Evolutionary conservation across 1,140 invertebrate genomes (phyloP), one percentile per base, ranked within the genome.

Genomic region (Drosophila rufa): DNA sequence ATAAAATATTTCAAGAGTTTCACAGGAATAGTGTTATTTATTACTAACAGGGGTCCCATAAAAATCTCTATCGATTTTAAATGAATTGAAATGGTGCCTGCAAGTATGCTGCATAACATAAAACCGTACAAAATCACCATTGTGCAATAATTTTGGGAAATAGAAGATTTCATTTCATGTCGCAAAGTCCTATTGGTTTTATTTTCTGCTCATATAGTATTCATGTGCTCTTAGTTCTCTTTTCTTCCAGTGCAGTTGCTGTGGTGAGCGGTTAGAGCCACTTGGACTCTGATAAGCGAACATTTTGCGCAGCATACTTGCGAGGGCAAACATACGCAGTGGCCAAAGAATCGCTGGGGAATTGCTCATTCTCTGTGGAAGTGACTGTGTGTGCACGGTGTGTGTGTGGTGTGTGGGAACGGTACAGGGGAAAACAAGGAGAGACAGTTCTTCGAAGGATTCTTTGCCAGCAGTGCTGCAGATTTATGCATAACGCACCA

Each of bases 341-440:
- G 55, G 53, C 70, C 56, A 48, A 73, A 73, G 70, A 73, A 73
- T 73, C 60, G 68, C 69, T 59, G 43, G 70, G 46, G 51, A 73
- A 73, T 73, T 73, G 68, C 46, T 60, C 68, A 60, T 51, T 51
- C 70, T n/a, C 30, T 17, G 55, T 42, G 50, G 33, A n/a, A 64
- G 36, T 55, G 61, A 17, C 36, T 17, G 14, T 19, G 53, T 4
- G 33, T 38, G 33, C 36, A 12, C 4, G 36, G 17, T 30, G 47
- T 43, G 40, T 60, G 22, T 33, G 25, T 15, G 62, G 46, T 19
- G 47, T n/a, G 47, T 14, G 22, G n/a, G 8, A 36, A 36, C 9
- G 33, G 17, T 36, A 17, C 43, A 11, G 17, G 3, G 17, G 43
- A 45, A 43, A n/a, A 3, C 43, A 11, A 36, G 4, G 7, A 14